Conservation (phyloP, 2,888 invertebrate genomes). For the Loripinus fragilis region DNA sequence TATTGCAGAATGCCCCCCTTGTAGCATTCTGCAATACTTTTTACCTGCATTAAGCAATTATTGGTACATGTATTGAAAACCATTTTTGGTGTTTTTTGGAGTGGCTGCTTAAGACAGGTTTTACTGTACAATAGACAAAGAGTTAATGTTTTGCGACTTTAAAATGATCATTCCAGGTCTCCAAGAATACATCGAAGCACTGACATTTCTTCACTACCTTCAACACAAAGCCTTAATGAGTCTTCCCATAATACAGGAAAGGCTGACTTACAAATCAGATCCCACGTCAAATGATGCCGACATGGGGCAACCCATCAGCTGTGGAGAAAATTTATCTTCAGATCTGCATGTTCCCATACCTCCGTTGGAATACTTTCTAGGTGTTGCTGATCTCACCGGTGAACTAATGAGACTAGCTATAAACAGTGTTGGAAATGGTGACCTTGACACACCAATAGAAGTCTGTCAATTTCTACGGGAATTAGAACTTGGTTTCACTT, state of each 20-base stretch:
- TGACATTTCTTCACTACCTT: constrained; percentile 90
- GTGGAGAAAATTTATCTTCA: neutral
- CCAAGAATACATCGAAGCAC: constrained; percentile 95
- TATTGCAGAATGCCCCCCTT: too few relatives aligned
- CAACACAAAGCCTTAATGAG: constrained; percentile 86
- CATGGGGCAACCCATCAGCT: constrained; percentile 4
- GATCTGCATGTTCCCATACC: constrained; percentile 73
- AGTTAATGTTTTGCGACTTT: too few relatives aligned
- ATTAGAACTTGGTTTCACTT: constrained; percentile 85
- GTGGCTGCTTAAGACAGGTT: too few relatives aligned
- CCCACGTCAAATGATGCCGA: neutral
- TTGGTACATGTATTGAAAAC: too few relatives aligned
- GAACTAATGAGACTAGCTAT: constrained; percentile 96
- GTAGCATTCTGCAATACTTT: too few relatives aligned
- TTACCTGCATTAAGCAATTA: too few relatives aligned
- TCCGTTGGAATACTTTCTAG: constrained; percentile 88
- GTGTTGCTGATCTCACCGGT: constrained; percentile 93
- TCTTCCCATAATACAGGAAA: constrained; percentile 85
- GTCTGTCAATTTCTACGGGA: constrained; percentile 89
- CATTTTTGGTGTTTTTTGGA: too few relatives aligned
- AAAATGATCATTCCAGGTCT: constrained; percentile 83
- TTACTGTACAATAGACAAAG: too few relatives aligned
- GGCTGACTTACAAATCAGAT: constrained; percentile 61
- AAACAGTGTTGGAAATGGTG: constrained; percentile 88
- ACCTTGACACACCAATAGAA: constrained; percentile 82